phyloP scores from a whole-genome alignment of 2,888 invertebrate genomes.

The Bellardia bayeri region DNA sequence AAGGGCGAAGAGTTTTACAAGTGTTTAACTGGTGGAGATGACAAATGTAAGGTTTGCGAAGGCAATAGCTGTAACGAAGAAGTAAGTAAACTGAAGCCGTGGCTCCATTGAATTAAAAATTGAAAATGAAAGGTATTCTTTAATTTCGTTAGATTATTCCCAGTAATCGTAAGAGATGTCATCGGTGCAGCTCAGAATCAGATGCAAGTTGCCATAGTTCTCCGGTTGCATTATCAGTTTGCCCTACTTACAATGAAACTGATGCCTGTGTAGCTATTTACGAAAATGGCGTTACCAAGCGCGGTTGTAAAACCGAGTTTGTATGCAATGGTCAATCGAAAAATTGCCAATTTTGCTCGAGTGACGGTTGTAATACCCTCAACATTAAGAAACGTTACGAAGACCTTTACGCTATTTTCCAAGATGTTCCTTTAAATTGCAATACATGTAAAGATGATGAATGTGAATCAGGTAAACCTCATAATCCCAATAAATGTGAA shows the following conservation, averaged over 20 bases:
- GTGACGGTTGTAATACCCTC: constrained; percentile 73
- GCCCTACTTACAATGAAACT: constrained; percentile 68
- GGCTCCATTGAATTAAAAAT: background rate
- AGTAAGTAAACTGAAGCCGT: constrained; percentile 57
- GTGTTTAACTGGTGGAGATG: constrained; percentile 72
- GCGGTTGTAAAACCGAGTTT: constrained; percentile 75
- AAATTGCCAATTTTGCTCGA: constrained; percentile 73
- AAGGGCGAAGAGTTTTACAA: constrained; percentile 73
- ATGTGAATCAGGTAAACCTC: constrained; percentile 32
- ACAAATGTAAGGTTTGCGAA: constrained; percentile 73
- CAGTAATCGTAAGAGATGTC: constrained; percentile 73
- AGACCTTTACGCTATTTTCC: constrained; percentile 75
- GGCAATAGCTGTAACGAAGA: constrained; percentile 73
- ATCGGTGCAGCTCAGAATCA: constrained; percentile 74
- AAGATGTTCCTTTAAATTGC: constrained; percentile 76
- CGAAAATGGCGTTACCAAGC: constrained; percentile 73
- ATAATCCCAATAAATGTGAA: constrained; percentile 69
- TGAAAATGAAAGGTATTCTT: background rate
- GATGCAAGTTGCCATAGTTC: constrained; percentile 70
- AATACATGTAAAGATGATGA: constrained; percentile 73
- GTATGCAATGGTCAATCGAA: constrained; percentile 67
- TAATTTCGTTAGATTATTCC: constrained; percentile 67
- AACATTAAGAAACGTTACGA: constrained; percentile 72
- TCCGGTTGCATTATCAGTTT: constrained; percentile 68
- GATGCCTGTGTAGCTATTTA: constrained; percentile 74